Conservation (phyloP, 2,888 invertebrate species). For the Saturnia pavonia region DNA sequence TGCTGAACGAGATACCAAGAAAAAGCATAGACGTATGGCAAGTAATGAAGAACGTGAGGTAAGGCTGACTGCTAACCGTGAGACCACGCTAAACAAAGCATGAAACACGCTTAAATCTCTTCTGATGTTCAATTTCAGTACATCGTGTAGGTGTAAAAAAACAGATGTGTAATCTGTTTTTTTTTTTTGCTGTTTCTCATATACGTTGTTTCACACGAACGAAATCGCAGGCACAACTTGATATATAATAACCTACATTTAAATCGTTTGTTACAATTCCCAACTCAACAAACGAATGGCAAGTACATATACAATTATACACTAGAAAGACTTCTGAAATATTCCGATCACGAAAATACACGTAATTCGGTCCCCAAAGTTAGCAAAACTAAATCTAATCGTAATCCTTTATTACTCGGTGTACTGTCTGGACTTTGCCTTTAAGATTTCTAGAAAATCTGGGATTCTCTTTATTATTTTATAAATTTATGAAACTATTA, state of each 20-base stretch:
- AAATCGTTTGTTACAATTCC: not conserved
- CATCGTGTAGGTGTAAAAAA: no score
- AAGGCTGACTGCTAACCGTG: no score
- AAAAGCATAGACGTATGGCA: no score
- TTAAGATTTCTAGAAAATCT: slow-evolving; percentile 1
- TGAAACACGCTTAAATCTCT: no score
- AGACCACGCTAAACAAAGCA: no score
- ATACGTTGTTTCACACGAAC: no score
- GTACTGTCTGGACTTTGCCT: slow-evolving; percentile 6
- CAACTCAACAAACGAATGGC: not conserved
- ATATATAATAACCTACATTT: not conserved
- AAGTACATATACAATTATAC: slow-evolving; percentile 4
- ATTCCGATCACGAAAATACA: slow-evolving; percentile 13
- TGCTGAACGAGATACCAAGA: no score
- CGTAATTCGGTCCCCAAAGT: slow-evolving; percentile 11
- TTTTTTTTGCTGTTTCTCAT: no score
- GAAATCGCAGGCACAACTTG: no score
- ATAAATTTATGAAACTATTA: slow-evolving; percentile 8
- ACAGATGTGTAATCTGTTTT: no score
- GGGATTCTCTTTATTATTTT: not conserved
- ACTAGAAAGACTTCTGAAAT: not conserved
- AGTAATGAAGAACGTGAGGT: no score
- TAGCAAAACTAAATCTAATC: slow-evolving; percentile 1
- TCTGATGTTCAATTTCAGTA: no score
- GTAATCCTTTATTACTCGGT: slow-evolving; percentile 12